Evolutionary conservation across 1,140 invertebrate genomes (phyloP), one percentile per base, ranked within the genome.

Genomic region (Cylas formicarius): DNA sequence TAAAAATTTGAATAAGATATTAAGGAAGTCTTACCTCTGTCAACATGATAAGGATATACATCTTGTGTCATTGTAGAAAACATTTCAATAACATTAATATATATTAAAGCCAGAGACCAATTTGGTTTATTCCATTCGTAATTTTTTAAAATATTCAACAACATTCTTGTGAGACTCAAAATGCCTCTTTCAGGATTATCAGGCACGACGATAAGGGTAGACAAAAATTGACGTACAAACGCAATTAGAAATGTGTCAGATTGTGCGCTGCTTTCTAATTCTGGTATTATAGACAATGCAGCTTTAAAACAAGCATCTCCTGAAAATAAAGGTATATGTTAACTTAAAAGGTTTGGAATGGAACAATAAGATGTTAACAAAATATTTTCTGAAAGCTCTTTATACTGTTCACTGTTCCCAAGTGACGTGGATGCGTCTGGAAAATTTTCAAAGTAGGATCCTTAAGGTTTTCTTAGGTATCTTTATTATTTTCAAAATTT

Each of bases 251-350:
- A 84, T 2, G 75, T 70, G 55, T 92, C 83, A 0, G 82, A 76
- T 10, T 77, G 70, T 56, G 84, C 82, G 3, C 81, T 81, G 55
- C 89, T 86, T 55, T 88, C 83, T 55, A 92, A 72, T 53, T 93
- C 86, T 4, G 80, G 76, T 28, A 95, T 75, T 13, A 90, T 65
- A 32, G 76, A 80, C 7, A 96, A 75, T 0, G 88, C 81, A 26
- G 87, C 84, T 70, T 93, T 93, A 39, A 96, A 85, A 62, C 90
- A 95, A 2, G 88, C 87, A 74, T 97, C 92, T 40, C 86, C 90
- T 92, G 61, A 40, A 46, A 52, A 55, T 34, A 27, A 41, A 32
- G 52, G n/a, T n/a, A n/a, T n/a, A n/a, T n/a, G n/a, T n/a, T n/a
- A n/a, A n/a, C n/a, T n/a, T n/a, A n/a, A n/a, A n/a, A n/a, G n/a